Percentiles rank a stretch among this genome's conserved stretches.
Evolutionary conservation across 30 jellyfish, hydroid and myxozoan species (phyloP).

Genomic region (Nemopilema nomurai): DNA sequence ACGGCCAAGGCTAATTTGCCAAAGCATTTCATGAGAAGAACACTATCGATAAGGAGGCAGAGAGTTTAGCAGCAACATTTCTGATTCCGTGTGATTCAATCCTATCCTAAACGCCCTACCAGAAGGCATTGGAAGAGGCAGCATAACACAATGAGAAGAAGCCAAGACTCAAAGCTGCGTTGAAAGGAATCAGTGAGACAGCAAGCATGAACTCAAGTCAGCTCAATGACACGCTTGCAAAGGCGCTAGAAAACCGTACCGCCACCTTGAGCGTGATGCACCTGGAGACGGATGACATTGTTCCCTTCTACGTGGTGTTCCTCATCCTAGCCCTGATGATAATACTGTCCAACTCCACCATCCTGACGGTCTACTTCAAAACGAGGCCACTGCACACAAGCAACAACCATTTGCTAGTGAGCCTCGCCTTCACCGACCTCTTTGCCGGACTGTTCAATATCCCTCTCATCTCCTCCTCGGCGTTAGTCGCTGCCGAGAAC

Average conservation of each 20-base stretch:
- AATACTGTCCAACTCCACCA: conserved; percentile 32
- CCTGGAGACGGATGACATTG: background rate
- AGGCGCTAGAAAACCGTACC: background rate
- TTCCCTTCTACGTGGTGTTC: conserved; percentile 28
- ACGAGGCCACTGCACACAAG: conserved; percentile 48
- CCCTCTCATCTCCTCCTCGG: conserved; percentile 46
- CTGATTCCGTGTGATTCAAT: too few species aligned
- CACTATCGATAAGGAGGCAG: too few species aligned
- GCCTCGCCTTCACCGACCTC: conserved; percentile 67
- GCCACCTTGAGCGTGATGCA: background rate
- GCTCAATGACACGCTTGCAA: background rate
- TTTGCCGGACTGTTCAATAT: conserved; percentile 56
- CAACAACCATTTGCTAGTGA: conserved; percentile 48
- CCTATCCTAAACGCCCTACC: too few species aligned
- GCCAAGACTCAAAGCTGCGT: too few species aligned
- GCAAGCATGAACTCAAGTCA: background rate
- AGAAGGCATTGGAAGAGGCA: too few species aligned
- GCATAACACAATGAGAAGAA: too few species aligned
- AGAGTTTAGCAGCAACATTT: too few species aligned
- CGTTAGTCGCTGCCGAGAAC: conserved; percentile 1
- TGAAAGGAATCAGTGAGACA: too few species aligned
- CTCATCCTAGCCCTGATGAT: conserved; percentile 50
- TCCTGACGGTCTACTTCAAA: conserved; percentile 44
- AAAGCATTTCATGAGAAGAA: too few species aligned
- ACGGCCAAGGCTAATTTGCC: too few species aligned